Percentiles rank a stretch among this genome's conserved stretches.
These are phyloP conservation scores for Chromoteleia sp. DNA, from an alignment of 2,888 invertebrate genomes.

Conservation along the genomic window DNA sequence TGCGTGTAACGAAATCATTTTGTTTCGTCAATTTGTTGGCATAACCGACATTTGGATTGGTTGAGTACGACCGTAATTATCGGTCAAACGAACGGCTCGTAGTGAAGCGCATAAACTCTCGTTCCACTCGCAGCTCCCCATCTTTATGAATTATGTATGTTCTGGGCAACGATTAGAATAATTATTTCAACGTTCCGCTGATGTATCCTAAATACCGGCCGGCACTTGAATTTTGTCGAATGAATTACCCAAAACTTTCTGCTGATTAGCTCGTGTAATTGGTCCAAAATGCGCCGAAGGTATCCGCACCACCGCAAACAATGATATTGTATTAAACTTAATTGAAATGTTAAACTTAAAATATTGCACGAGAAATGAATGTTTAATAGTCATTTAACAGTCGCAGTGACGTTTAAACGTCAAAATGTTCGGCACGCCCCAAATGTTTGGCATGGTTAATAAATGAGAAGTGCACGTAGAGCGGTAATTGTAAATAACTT, in stretches of 20 bases:
- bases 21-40: constrained; percentile 47
- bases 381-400: too few species aligned
- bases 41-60: constrained; percentile 49
- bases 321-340: constrained; percentile 36
- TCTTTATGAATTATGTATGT: constrained; percentile 66
- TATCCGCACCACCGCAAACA: constrained; percentile 11
- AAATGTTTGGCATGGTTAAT: constrained; percentile 11
- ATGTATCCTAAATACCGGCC: constrained; percentile 36
- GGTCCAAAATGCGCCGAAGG: constrained; percentile 15
- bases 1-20: constrained; percentile 61
- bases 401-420: too few species aligned
- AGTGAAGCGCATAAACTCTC: constrained; percentile 39
- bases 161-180: constrained; percentile 62
- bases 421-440: not conserved
- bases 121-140: constrained; percentile 26
- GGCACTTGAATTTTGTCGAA: constrained; percentile 23
- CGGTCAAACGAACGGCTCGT: constrained; percentile 30
- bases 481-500: constrained; percentile 17
- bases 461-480: constrained; percentile 20
- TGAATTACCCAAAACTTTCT: constrained; percentile 30
- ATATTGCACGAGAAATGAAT: constrained; percentile 18
- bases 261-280: constrained; percentile 50
- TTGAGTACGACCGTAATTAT: constrained; percentile 53
- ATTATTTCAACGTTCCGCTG: constrained; percentile 64
- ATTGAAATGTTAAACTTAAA: constrained; percentile 39